phyloP scores from a whole-genome alignment of 2,888 invertebrate species.

The Drosophila picticornis region DNA sequence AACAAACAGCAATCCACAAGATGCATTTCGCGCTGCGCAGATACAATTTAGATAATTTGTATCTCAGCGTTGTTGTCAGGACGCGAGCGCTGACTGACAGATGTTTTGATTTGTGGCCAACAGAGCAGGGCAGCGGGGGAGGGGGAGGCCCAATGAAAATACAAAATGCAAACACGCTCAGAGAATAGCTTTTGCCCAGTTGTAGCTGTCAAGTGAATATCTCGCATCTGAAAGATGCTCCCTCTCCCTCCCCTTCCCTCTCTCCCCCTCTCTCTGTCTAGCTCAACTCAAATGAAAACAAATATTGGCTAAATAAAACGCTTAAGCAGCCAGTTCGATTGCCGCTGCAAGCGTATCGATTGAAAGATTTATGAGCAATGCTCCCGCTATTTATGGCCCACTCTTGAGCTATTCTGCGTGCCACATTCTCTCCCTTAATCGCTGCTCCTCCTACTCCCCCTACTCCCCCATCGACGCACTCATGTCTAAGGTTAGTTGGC shows the following conservation, averaged over 20 bases:
- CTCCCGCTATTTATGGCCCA: conserved; percentile 66
- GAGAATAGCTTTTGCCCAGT: conserved; percentile 15
- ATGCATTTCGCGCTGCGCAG: conserved; percentile 74
- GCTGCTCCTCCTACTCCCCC: conserved; percentile 4
- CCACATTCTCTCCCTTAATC: conserved; percentile 25
- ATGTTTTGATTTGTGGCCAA: conserved; percentile 78
- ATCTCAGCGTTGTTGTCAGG: conserved; percentile 81
- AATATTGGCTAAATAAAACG: conserved; percentile 71
- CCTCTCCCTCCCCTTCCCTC: conserved; percentile 1
- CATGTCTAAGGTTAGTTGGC: conserved; percentile 12
- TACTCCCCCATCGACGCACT: not conserved
- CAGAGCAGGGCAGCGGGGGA: not conserved
- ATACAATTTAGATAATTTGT: conserved; percentile 84
- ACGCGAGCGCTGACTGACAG: conserved; percentile 78
- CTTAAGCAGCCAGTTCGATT: conserved; percentile 75
- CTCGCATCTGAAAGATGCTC: conserved; percentile 37
- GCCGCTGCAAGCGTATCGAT: conserved; percentile 71
- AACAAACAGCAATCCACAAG: conserved; percentile 62
- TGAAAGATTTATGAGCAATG: conserved; percentile 83
- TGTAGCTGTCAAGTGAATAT: conserved; percentile 24
- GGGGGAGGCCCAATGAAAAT: conserved; percentile 10
- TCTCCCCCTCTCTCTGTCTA: not conserved
- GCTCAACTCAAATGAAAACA: conserved; percentile 70
- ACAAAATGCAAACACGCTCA: conserved; percentile 9
- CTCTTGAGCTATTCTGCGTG: conserved; percentile 66